phyloP scores from a whole-genome alignment of 2,888 invertebrate species.

The Leistus spinibarbis region DNA sequence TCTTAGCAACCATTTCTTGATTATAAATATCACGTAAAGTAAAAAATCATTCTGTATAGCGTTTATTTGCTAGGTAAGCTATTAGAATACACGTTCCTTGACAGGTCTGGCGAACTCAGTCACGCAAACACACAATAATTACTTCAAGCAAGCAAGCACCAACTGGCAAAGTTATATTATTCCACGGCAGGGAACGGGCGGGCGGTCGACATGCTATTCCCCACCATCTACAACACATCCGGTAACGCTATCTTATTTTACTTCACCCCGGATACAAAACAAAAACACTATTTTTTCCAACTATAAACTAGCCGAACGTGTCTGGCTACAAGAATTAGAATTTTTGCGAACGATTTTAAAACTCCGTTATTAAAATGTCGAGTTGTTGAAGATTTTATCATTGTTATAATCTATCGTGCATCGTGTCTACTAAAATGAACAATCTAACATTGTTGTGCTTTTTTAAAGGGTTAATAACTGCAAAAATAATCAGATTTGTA shows the following conservation, averaged over 20 bases:
- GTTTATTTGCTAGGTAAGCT: conserved; percentile 17
- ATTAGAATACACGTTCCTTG: conserved; percentile 35
- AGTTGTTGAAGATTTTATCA: too few species aligned
- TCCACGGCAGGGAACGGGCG: neutral
- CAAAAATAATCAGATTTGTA: too few species aligned
- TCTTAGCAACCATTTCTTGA: conserved; percentile 6
- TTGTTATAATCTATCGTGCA: too few species aligned
- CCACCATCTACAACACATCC: neutral
- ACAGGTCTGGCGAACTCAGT: conserved; percentile 1
- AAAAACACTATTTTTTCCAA: neutral
- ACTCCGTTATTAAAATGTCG: too few species aligned
- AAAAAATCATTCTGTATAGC: conserved; percentile 16
- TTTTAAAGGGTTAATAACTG: too few species aligned
- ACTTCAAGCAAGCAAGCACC: conserved; percentile 7
- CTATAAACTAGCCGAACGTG: neutral
- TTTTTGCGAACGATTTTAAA: neutral
- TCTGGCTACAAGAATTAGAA: neutral
- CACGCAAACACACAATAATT: conserved; percentile 31
- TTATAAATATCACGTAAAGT: conserved; percentile 18
- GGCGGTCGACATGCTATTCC: neutral
- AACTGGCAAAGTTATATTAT: neutral
- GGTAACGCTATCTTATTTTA: conserved; percentile 2
- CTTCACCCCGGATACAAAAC: neutral
- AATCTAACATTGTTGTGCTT: too few species aligned
- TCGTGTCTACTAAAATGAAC: too few species aligned